Evolutionary conservation across 2,888 invertebrate species (phyloP).

Genomic region (Drosophila emarginata): DNA sequence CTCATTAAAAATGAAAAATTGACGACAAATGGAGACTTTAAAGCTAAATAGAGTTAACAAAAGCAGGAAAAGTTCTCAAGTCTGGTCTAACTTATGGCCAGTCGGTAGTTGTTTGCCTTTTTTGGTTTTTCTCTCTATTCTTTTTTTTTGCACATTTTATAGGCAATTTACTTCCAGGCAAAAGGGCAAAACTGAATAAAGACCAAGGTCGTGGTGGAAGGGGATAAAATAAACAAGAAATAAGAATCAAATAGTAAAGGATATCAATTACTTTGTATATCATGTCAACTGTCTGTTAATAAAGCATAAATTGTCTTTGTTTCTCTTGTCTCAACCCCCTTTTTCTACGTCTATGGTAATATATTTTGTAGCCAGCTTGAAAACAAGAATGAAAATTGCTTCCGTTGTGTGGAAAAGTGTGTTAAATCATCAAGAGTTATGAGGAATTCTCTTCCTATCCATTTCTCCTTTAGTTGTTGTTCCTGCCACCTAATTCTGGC

Average conservation of each 20-base stretch:
- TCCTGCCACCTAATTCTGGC: slow-evolving; percentile 20
- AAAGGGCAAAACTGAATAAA: neutral
- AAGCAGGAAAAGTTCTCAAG: neutral
- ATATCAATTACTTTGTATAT: neutral
- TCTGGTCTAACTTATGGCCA: neutral
- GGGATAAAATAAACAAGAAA: neutral
- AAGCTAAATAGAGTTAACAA: slow-evolving; percentile 15
- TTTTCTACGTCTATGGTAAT: neutral
- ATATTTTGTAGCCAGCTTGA: slow-evolving; percentile 1
- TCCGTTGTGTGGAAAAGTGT: slow-evolving; percentile 46
- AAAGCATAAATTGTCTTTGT: too few relatives aligned
- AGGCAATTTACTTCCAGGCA: neutral
- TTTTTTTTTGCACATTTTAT: slow-evolving; percentile 3
- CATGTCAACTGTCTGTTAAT: neutral
- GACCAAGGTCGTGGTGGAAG: neutral
- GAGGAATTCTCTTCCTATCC: slow-evolving; percentile 8
- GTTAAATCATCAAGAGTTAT: slow-evolving; percentile 11
- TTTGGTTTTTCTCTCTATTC: neutral
- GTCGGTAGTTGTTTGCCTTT: slow-evolving; percentile 1
- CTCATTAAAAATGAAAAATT: slow-evolving; percentile 48
- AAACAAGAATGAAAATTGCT: slow-evolving; percentile 40
- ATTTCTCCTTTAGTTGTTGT: neutral
- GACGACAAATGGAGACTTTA: slow-evolving; percentile 35
- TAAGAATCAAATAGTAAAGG: neutral
- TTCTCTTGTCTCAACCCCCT: neutral